These are phyloP conservation scores for Ceratina calcarata DNA, from an alignment of 1,140 invertebrate genomes.

Conservation along the genomic window DNA sequence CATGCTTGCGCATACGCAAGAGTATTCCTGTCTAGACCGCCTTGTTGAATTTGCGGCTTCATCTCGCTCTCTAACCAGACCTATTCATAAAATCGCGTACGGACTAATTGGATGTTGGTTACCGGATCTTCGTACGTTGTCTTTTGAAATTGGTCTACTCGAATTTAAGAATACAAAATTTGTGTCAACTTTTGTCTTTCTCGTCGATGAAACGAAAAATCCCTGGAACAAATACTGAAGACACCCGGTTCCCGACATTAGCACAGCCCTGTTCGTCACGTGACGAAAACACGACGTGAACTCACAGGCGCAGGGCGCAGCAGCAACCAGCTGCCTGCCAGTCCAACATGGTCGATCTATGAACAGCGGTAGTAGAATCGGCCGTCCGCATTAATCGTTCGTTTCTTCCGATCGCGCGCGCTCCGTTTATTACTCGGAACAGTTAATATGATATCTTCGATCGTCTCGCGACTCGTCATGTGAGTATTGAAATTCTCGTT, in stretches of 20 bases:
- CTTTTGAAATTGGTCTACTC: not conserved
- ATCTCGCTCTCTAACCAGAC: no score
- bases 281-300: constrained; percentile 78
- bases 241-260: not conserved
- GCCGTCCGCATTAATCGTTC: constrained; percentile 68
- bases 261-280: constrained; percentile 69
- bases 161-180: not conserved
- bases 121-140: no score
- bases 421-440: constrained; percentile 47
- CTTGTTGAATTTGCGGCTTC: no score
- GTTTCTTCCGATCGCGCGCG: constrained; percentile 65
- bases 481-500: constrained; percentile 80
- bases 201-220: no score
- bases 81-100: no score
- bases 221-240: no score
- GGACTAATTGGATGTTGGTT: no score
- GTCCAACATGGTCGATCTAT: constrained; percentile 78
- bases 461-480: constrained; percentile 88
- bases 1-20: no score
- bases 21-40: no score
- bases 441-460: constrained; percentile 86
- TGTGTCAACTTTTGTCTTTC: no score
- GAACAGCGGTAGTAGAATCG: constrained; percentile 73
- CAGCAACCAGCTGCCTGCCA: constrained; percentile 70
- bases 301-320: constrained; percentile 70